Percentiles rank a stretch among this genome's conserved stretches.
These are phyloP conservation scores for Chrosomus eos DNA, from an alignment of 2,797 vertebrate genomes.

Conservation along the genomic window DNA sequence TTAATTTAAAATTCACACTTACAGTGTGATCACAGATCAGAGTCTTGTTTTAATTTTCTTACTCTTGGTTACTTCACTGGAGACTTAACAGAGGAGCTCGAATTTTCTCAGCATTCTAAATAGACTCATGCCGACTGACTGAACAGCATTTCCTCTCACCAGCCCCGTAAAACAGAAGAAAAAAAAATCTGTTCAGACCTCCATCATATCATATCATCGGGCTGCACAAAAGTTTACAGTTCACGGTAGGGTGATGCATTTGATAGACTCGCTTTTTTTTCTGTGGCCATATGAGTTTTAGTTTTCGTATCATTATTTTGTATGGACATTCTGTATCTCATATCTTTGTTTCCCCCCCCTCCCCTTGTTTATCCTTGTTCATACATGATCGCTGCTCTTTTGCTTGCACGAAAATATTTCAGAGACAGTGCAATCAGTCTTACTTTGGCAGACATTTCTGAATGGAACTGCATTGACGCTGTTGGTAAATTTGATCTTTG, in stretches of 20 bases:
- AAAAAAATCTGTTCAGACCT: constrained; percentile 17
- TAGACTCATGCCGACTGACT: constrained; percentile 28
- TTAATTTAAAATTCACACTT: constrained; percentile 54
- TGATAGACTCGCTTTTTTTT: constrained; percentile 12
- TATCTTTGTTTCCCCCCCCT: not conserved
- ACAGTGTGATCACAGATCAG: constrained; percentile 51
- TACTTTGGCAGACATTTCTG: constrained; percentile 70
- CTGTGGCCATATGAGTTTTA: constrained; percentile 6
- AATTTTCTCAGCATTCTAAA: constrained; percentile 14
- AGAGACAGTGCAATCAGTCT: constrained; percentile 76
- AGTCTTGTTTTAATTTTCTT: constrained; percentile 48
- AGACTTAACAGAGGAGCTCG: constrained; percentile 36
- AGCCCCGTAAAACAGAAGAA: constrained; percentile 7
- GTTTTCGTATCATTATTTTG: constrained; percentile 2
- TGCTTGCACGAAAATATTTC: constrained; percentile 62
- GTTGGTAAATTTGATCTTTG: constrained; percentile 63
- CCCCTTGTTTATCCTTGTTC: constrained; percentile 30
- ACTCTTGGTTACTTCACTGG: constrained; percentile 46
- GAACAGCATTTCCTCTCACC: constrained; percentile 51
- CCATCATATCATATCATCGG: constrained; percentile 3
- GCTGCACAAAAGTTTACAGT: constrained; percentile 25
- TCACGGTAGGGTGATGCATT: constrained; percentile 21
- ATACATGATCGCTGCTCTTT: constrained; percentile 61
- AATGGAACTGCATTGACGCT: constrained; percentile 60
- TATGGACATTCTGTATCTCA: constrained; percentile 26